Percentiles rank a stretch among this genome's conserved stretches.
Evolutionary conservation across 2,113 vertebrate species (phyloP).

Genomic region (Trogon melanurus): DNA sequence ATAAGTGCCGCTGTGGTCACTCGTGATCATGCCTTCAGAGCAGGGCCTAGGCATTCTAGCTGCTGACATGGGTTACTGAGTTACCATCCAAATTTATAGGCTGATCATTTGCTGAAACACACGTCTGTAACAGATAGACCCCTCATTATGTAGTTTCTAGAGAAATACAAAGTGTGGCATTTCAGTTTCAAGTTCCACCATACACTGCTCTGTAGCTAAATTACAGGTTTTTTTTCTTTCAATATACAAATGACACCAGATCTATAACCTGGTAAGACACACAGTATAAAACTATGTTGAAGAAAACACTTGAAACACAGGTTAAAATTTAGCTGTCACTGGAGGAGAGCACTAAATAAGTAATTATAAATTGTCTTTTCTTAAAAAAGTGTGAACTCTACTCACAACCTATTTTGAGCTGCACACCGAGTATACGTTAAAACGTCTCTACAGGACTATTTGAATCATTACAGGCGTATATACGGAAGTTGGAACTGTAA

Average conservation of each 20-base stretch:
- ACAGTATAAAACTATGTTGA: background rate
- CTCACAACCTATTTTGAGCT: background rate
- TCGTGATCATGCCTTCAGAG: background rate
- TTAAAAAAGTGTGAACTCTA: background rate
- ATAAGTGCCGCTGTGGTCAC: background rate
- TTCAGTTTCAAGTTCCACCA: background rate
- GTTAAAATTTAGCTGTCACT: background rate
- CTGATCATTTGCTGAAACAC: background rate
- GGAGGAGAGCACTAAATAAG: background rate
- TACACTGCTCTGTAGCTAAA: background rate
- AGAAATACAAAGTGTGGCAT: background rate
- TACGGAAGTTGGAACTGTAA: background rate
- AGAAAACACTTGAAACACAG: background rate
- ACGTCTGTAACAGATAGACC: rapidly evolving
- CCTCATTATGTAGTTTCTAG: background rate
- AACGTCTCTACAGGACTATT: background rate
- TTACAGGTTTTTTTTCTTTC: background rate
- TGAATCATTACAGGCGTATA: background rate
- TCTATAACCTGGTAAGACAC: background rate
- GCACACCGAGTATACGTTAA: background rate
- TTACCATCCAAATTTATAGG: background rate
- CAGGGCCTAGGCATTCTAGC: background rate
- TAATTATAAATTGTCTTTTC: background rate
- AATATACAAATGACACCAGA: background rate
- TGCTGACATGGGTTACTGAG: background rate